phyloP scores from a whole-genome alignment of 2,888 invertebrate genomes.

The Ernsta delagoae region DNA sequence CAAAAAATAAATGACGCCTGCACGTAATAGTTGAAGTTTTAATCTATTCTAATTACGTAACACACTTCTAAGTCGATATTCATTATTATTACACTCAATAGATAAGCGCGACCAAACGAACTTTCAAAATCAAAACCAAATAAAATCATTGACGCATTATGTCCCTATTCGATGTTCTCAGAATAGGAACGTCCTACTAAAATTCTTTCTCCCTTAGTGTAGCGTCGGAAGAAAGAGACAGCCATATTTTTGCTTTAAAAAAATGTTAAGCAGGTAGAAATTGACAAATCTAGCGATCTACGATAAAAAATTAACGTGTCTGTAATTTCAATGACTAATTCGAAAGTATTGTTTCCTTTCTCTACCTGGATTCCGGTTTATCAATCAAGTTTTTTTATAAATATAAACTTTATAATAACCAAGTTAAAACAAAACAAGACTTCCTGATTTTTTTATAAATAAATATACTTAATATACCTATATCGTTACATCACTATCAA shows the following conservation, averaged over 20 bases:
- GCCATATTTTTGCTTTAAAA: slow-evolving; percentile 46
- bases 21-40: neutral
- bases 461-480: neutral
- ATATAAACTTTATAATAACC: neutral
- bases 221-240: slow-evolving; percentile 46
- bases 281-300: slow-evolving; percentile 50
- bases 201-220: slow-evolving; percentile 26
- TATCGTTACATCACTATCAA: slow-evolving; percentile 15
- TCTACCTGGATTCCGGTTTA: slow-evolving; percentile 18
- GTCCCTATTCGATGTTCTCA: slow-evolving; percentile 49
- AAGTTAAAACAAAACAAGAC: no score
- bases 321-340: slow-evolving; percentile 28
- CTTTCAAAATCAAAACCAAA: slow-evolving; percentile 21
- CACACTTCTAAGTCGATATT: neutral
- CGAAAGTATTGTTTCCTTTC: slow-evolving; percentile 27
- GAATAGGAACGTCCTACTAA: slow-evolving; percentile 46
- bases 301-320: slow-evolving; percentile 37
- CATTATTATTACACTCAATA: neutral
- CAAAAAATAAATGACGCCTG: neutral
- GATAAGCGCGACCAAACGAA: neutral
- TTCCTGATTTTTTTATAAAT: no score
- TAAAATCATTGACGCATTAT: slow-evolving; percentile 45
- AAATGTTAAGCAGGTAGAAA: slow-evolving; percentile 59
- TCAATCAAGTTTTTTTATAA: slow-evolving; percentile 14
- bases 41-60: slow-evolving; percentile 6